These are phyloP conservation scores for Eurosta solidaginis DNA, from an alignment of 1,140 invertebrate genomes.

Conservation along the genomic window DNA sequence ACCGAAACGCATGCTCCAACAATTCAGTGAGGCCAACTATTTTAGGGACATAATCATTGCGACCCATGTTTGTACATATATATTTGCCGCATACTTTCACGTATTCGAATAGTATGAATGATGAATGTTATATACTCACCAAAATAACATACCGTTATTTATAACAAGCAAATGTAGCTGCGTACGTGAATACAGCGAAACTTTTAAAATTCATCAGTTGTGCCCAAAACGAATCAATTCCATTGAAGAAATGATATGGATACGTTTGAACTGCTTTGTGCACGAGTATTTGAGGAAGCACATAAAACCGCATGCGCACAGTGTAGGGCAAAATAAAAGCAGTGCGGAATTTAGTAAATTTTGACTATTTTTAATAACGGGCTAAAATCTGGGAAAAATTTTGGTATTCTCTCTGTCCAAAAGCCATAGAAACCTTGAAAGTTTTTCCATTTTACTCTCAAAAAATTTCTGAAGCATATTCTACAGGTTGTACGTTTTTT, in stretches of 20 bases:
- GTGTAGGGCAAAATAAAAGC: too few relatives aligned
- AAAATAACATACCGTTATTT: neutral
- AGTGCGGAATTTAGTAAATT: too few relatives aligned
- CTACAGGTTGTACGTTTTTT: too few relatives aligned
- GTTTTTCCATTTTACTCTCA: too few relatives aligned
- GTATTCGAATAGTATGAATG: neutral
- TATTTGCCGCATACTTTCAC: neutral
- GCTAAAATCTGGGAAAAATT: too few relatives aligned
- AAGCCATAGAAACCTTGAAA: too few relatives aligned
- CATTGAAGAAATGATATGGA: neutral
- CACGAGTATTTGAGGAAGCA: neutral
- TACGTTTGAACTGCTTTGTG: too few relatives aligned
- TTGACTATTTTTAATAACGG: too few relatives aligned
- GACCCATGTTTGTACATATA: neutral
- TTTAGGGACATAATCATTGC: neutral
- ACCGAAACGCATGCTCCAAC: neutral
- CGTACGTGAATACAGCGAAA: neutral
- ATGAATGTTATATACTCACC: neutral
- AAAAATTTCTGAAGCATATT: too few relatives aligned
- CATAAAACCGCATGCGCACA: too few relatives aligned
- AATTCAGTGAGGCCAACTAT: neutral
- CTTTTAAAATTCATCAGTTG: neutral
- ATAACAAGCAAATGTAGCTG: neutral
- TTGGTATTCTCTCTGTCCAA: too few relatives aligned
- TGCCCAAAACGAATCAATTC: conserved; percentile 3